Evolutionary conservation across 2,888 invertebrate genomes (phyloP).

Genomic region (Trissolcus brochymenae): DNA sequence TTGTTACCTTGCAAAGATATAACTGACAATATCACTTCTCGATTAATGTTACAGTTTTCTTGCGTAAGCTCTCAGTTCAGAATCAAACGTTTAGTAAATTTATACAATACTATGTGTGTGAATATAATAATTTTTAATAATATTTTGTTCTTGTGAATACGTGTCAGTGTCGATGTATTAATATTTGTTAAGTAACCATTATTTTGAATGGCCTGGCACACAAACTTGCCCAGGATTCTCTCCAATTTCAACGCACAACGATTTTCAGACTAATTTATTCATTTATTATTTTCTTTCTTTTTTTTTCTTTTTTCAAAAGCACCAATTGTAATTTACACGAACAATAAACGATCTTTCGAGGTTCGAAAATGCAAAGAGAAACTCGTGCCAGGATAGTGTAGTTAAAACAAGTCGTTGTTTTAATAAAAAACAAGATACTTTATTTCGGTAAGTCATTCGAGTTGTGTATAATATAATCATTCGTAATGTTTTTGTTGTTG

Average conservation of each 20-base stretch:
- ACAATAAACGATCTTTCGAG: constrained; percentile 16
- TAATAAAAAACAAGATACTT: constrained; percentile 40
- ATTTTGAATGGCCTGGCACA: no score
- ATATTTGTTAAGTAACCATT: constrained; percentile 38
- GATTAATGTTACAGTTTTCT: constrained; percentile 37
- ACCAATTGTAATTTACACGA: constrained; percentile 7
- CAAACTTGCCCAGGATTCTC: no score
- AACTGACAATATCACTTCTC: constrained; percentile 16
- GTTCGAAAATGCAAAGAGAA: constrained; percentile 3
- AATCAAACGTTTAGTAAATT: constrained; percentile 60
- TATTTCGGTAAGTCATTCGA: constrained; percentile 36
- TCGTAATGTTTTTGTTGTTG: constrained; percentile 7
- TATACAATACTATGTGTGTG: constrained; percentile 59
- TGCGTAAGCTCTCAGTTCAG: constrained; percentile 51
- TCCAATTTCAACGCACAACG: constrained; percentile 62
- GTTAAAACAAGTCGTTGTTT: constrained; percentile 17
- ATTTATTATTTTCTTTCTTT: no score
- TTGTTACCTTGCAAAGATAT: constrained; percentile 31
- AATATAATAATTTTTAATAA: constrained; percentile 29
- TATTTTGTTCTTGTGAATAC: constrained; percentile 39
- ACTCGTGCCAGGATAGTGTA: constrained; percentile 31
- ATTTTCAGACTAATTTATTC: constrained; percentile 75
- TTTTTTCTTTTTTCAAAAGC: no score
- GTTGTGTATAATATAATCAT: constrained; percentile 21
- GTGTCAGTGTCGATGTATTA: constrained; percentile 43